These are phyloP conservation scores for Spisula solida DNA, from an alignment of 2,888 invertebrate species.

Conservation along the genomic window DNA sequence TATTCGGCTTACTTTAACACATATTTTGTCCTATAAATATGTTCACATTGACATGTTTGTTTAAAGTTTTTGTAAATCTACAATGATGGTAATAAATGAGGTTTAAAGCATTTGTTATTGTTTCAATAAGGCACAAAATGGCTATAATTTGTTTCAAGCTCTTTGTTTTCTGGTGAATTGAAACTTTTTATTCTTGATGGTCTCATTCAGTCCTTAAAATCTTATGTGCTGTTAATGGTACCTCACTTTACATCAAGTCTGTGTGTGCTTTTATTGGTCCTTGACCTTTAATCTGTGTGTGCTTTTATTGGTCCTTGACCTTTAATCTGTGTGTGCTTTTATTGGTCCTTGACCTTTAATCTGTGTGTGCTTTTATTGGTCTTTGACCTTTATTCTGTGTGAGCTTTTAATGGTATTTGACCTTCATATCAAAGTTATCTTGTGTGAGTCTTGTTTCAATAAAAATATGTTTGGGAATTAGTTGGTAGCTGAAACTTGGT, in stretches of 20 bases:
- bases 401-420: not conserved
- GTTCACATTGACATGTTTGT: constrained; percentile 4
- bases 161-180: not conserved
- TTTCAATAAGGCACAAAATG: not conserved
- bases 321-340: not conserved
- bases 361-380: not conserved
- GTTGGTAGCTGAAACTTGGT: not conserved
- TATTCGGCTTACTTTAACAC: not conserved
- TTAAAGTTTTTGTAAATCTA: not conserved
- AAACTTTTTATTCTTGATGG: not conserved
- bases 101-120: constrained; percentile 18
- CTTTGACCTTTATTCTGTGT: not conserved
- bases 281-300: not conserved
- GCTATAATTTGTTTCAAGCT: constrained; percentile 1
- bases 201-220: not conserved
- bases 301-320: not conserved
- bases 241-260: not conserved
- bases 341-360: not conserved
- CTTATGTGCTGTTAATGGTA: not conserved
- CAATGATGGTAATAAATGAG: not conserved
- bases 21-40: not conserved
- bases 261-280: not conserved
- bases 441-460: too few relatives aligned
- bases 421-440: not conserved
- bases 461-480: not conserved